phyloP scores from a whole-genome alignment of 2,888 invertebrate species.

The Phania funesta region DNA sequence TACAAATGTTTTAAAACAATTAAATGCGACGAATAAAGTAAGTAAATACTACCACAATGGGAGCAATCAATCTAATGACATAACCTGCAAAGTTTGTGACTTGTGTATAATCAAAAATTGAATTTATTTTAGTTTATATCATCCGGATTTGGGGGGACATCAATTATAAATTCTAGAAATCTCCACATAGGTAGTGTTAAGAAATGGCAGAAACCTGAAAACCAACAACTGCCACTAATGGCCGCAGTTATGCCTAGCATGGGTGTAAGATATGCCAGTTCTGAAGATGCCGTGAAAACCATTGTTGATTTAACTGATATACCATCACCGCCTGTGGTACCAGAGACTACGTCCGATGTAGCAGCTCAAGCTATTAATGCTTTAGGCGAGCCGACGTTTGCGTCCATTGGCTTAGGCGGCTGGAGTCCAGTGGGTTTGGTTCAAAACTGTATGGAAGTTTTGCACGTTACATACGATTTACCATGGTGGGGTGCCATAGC shows the following conservation, averaged over 20 bases:
- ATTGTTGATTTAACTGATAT: constrained; percentile 72
- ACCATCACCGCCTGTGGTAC: constrained; percentile 75
- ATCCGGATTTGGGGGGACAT: constrained; percentile 17
- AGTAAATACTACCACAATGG: constrained; percentile 33
- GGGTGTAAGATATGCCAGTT: constrained; percentile 73
- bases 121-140: constrained; percentile 59
- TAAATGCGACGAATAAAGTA: constrained; percentile 70
- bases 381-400: constrained; percentile 88
- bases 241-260: constrained; percentile 48
- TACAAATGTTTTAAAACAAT: constrained; percentile 62
- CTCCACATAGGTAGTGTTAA: constrained; percentile 69
- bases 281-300: constrained; percentile 66
- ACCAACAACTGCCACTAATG: constrained; percentile 42
- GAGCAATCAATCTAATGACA: constrained; percentile 70
- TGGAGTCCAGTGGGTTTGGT: constrained; percentile 91
- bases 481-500: constrained; percentile 97
- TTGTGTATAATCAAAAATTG: background rate
- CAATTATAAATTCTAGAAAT: constrained; percentile 66
- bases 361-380: constrained; percentile 67
- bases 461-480: constrained; percentile 89
- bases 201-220: constrained; percentile 8
- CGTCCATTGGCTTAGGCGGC: constrained; percentile 90
- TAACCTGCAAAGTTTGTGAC: constrained; percentile 74
- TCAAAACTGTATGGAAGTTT: constrained; percentile 89
- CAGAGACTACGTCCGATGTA: constrained; percentile 64